Conservation (phyloP, 1,140 invertebrate genomes). For the Notospermus geniculatus region DNA sequence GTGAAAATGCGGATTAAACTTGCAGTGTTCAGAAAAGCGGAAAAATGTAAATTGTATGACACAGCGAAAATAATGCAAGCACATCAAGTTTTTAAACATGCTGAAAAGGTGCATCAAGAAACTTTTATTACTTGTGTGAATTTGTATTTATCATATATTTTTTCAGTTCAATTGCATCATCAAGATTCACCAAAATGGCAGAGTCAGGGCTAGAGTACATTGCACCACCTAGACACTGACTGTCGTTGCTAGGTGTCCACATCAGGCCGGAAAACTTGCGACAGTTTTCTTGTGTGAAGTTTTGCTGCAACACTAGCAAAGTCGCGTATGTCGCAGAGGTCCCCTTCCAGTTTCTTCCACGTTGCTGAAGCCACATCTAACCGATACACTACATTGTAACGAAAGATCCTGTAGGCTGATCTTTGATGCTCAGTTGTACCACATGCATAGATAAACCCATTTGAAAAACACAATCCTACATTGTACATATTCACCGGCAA, state of each 20-base stretch:
- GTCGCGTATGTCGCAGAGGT: slow-evolving; percentile 44
- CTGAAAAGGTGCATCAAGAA: no score
- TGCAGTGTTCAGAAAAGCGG: no score
- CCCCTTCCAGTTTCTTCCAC: slow-evolving; percentile 45
- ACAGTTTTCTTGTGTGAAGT: slow-evolving; percentile 49
- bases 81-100: no score
- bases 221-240: no score
- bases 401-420: slow-evolving; percentile 34
- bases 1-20: no score
- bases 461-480: slow-evolving; percentile 43
- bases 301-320: slow-evolving; percentile 46
- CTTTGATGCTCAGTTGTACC: slow-evolving; percentile 47
- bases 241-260: slow-evolving; percentile 35
- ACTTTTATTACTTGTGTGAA: no score
- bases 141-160: no score
- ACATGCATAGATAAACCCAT: slow-evolving; percentile 47
- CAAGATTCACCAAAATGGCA: no score
- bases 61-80: no score
- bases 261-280: slow-evolving; percentile 46
- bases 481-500: slow-evolving; percentile 51
- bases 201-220: no score
- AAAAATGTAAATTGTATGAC: no score
- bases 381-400: slow-evolving; percentile 48
- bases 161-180: no score
- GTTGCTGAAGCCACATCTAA: slow-evolving; percentile 33